A percentile compares a stretch with the other conserved stretches of the same genome.
Conservation (phyloP, 2,797 vertebrate genomes). For the Megalops cyprinoides region DNA sequence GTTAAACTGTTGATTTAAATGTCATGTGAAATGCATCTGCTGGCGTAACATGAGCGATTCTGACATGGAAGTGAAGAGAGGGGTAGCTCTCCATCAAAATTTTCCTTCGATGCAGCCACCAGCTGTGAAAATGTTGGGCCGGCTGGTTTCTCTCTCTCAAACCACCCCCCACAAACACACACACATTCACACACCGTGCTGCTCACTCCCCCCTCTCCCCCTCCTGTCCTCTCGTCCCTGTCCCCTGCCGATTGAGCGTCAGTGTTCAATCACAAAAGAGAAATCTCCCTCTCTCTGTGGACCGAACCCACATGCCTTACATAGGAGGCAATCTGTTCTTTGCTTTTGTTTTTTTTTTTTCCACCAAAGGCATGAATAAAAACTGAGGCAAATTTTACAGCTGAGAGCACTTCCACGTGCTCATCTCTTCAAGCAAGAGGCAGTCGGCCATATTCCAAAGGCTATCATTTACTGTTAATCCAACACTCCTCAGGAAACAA, state of each 20-base stretch:
- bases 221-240: neutral
- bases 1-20: slow-evolving; percentile 55
- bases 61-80: slow-evolving; percentile 74
- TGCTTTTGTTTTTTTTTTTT: slow-evolving; percentile 50
- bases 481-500: slow-evolving; percentile 20
- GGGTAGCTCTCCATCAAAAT: slow-evolving; percentile 63
- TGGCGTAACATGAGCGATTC: slow-evolving; percentile 63
- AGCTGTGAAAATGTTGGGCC: slow-evolving; percentile 69
- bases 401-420: slow-evolving; percentile 54
- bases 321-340: slow-evolving; percentile 75
- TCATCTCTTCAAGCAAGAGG: slow-evolving; percentile 42
- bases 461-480: slow-evolving; percentile 27
- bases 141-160: slow-evolving; percentile 49
- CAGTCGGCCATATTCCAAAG: slow-evolving; percentile 22
- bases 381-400: slow-evolving; percentile 46
- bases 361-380: slow-evolving; percentile 54
- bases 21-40: slow-evolving; percentile 65
- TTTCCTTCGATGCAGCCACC: slow-evolving; percentile 73
- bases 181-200: neutral
- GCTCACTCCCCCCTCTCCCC: neutral
- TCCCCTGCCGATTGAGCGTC: slow-evolving; percentile 53
- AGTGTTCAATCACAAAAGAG: slow-evolving; percentile 75
- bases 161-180: slow-evolving; percentile 24
- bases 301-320: slow-evolving; percentile 74
- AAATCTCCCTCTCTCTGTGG: slow-evolving; percentile 73